Evolutionary conservation across 2,797 vertebrate species (phyloP), one percentile per base, ranked within the genome.

Genomic region (Emys orbicularis): DNA sequence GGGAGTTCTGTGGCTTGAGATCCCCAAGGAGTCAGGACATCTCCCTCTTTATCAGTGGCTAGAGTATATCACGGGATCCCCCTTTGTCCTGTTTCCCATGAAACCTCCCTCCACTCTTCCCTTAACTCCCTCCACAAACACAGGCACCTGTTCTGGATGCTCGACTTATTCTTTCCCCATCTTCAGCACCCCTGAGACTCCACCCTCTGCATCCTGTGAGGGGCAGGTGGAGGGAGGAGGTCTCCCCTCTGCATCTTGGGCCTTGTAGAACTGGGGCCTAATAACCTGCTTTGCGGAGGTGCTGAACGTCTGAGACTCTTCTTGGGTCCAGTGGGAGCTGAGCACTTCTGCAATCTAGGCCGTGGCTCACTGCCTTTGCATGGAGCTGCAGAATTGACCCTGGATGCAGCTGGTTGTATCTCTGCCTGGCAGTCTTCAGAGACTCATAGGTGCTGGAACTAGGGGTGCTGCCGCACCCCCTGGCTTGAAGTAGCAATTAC

Each of bases 341-440:
- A 87, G 41, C 72, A n/a, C 19, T 49, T 81, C 81, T 77, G 86
- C 41, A 47, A 16, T 47, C 27, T 41, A 47, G 19, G 23, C 81
- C 61, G 9, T 0, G 0, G 47, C 92, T 86, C 90, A 2, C 12
- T 37, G 16, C 27, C 31, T 59, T 81, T 1, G 0, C 41, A 3
- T 93, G 79, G 85, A 49, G 10, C 0, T 8, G 23, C 8, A 21
- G 81, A 9, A 1, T 23, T 53, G 27, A 47, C 11, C 41, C 12
- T 8, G 27, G 27, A 13, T 29, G 74, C 74, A 13, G 6, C 41
- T 16, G 41, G 12, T 15, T 76, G 25, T 76, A 29, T 44, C 41
- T 74, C 41, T 74, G 37, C n/a, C 41, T 44, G 11, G 10, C 19
- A 25, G 72, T 41, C 72, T 74, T 74, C 41, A 44, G 44, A 47